Base-by-base conservation (phyloP, 2,888 invertebrate species). In the Bruchidius siliquastri region DNA sequence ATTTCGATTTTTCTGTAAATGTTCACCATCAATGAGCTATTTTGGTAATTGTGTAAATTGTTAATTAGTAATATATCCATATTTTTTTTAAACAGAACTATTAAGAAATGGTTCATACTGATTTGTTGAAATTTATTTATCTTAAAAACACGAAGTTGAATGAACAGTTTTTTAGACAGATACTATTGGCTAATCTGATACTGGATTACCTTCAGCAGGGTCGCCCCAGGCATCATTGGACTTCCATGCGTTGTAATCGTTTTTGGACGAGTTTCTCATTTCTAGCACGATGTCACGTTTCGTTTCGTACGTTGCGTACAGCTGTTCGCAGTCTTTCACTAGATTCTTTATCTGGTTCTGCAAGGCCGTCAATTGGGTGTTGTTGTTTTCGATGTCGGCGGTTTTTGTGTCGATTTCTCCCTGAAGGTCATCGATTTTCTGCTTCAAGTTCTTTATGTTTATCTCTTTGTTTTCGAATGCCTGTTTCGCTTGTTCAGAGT, bases 341-440 rank as follows among this genome's bases (percentile, higher is more conserved):
- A 96, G 86, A 74, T 89, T 90, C 10, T 89, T 87, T 73, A 96
- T 89, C 72, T 93, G 91, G 20, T 88, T 89, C 80, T 91, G 93
- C 67, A 95, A 84, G 74, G 94, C 94, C n/a, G 90, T 89, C 76
- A 96, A 88, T 81, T 94, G 93, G 1, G 90, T 86, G 83, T 94
- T 94, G 85, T 94, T 95, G 72, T 92, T 92, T 81, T 95, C 94
- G 74, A 96, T 91, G 82, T 97, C 96, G 2, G 90, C 86, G 82
- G 93, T 91, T 87, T 95, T 96, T 30, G 90, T 89, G 76, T 93
- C 92, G 20, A 95, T 93, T 84, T 95, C 92, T n/a, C 90, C 89
- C 80, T 92, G 91, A 21, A 95, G 91, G 73, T 94, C 93, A 77
- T 91, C 92, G 71, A 94, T 88, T 84, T 93, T 93, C 91, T 85